phyloP scores from a whole-genome alignment of 2,113 vertebrate species.

The Entosphenus tridentatus region DNA sequence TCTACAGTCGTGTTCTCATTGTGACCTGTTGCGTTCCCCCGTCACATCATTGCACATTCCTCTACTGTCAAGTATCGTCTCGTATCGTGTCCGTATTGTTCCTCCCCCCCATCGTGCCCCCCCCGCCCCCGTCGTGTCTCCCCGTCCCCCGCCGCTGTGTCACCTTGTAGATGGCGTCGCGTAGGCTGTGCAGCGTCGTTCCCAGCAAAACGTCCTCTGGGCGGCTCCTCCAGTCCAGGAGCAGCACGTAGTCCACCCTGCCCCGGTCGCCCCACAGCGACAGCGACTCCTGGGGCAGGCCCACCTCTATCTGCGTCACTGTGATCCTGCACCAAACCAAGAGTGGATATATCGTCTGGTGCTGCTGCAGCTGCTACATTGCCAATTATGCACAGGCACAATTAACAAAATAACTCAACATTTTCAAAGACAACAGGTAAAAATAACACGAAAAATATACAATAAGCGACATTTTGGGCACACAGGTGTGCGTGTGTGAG shows the following conservation, averaged over 20 bases:
- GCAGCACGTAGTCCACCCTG: slow-evolving; percentile 48
- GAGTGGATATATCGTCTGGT: no score
- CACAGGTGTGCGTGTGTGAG: no score
- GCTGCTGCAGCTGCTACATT: no score
- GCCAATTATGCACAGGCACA: no score
- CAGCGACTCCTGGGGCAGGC: slow-evolving; percentile 52
- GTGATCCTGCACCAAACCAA: slow-evolving; percentile 37
- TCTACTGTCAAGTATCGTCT: no score
- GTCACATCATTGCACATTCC: no score
- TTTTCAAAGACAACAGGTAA: neutral
- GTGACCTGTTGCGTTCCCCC: no score
- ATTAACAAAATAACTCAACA: no score
- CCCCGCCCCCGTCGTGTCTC: no score
- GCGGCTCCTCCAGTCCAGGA: slow-evolving; percentile 86
- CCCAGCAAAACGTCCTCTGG: slow-evolving; percentile 47
- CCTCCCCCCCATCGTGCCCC: no score
- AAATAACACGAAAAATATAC: neutral
- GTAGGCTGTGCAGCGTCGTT: slow-evolving; percentile 66
- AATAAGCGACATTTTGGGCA: slow-evolving; percentile 12
- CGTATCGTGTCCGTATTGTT: no score
- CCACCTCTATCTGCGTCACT: slow-evolving; percentile 52
- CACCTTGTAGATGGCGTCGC: slow-evolving; percentile 90
- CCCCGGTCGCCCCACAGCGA: slow-evolving; percentile 47
- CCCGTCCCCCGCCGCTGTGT: neutral
- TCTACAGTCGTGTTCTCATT: no score